phyloP scores from a whole-genome alignment of 2,888 invertebrate species.

The Drosophila buzzatii region DNA sequence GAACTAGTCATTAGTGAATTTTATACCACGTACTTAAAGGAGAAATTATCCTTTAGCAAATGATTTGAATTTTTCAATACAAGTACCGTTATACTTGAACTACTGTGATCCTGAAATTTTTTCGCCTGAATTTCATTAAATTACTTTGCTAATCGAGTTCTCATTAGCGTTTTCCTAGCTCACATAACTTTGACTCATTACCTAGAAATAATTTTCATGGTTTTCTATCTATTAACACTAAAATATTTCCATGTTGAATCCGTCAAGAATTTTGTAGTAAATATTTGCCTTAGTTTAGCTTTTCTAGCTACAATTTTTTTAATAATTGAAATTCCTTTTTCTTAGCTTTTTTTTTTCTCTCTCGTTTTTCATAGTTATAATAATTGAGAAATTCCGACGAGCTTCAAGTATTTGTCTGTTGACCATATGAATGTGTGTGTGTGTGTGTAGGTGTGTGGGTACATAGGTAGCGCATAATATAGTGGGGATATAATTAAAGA shows the following conservation, averaged over 20 bases:
- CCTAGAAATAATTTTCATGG: background rate
- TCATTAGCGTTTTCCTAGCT: background rate
- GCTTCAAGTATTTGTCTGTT: slow-evolving; percentile 21
- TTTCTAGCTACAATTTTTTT: background rate
- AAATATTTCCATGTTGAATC: background rate
- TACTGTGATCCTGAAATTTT: too few relatives aligned
- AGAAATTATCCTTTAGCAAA: too few relatives aligned
- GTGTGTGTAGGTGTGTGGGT: slow-evolving; percentile 10
- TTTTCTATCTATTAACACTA: background rate
- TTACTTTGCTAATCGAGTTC: background rate
- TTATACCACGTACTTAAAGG: too few relatives aligned
- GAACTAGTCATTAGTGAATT: too few relatives aligned
- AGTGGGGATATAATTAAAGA: slow-evolving; percentile 51
- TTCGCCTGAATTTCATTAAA: background rate
- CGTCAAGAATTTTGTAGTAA: background rate
- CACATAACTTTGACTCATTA: background rate
- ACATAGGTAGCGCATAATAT: slow-evolving; percentile 37
- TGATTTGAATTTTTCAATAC: too few relatives aligned
- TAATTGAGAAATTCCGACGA: slow-evolving; percentile 60
- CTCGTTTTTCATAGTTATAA: slow-evolving; percentile 27
- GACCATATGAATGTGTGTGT: slow-evolving; percentile 12
- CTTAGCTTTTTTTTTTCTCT: slow-evolving; percentile 6
- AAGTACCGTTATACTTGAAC: too few relatives aligned
- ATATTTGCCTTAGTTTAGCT: background rate
- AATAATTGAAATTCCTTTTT: slow-evolving; percentile 40